Evolutionary conservation across 2,888 invertebrate species (phyloP).

Genomic region (Eupithecia abbreviata): DNA sequence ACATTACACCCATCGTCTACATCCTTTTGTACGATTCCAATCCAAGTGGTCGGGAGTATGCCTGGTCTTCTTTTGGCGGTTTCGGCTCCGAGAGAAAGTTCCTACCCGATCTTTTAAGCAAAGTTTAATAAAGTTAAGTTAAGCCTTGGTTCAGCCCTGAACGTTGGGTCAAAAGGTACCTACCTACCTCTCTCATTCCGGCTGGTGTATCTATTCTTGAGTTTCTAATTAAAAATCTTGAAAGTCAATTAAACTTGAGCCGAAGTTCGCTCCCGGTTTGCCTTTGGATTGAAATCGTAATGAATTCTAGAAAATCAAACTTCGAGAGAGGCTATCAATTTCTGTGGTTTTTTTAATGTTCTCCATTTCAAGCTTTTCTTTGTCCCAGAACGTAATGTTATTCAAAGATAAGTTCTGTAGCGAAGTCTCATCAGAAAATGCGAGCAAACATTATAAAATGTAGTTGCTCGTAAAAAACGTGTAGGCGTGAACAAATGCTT

Average conservation of each 20-base stretch:
- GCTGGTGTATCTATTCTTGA: constrained; percentile 61
- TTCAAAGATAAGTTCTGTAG: background rate
- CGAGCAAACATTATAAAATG: background rate
- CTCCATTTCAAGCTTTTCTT: background rate
- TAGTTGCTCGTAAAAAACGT: background rate
- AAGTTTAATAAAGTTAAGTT: background rate
- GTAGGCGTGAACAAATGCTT: constrained; percentile 44
- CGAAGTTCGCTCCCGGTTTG: constrained; percentile 52
- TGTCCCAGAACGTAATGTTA: background rate
- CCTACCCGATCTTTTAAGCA: background rate
- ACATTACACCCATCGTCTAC: too few species aligned
- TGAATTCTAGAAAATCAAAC: constrained; percentile 67
- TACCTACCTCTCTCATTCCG: constrained; percentile 42
- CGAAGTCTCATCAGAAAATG: background rate
- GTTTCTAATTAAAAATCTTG: constrained; percentile 80
- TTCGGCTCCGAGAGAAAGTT: too few species aligned
- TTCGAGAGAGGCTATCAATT: constrained; percentile 47
- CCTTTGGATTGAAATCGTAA: constrained; percentile 62
- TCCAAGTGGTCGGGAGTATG: too few species aligned
- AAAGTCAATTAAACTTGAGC: constrained; percentile 78
- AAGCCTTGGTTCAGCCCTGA: constrained; percentile 28
- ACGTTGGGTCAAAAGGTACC: constrained; percentile 11
- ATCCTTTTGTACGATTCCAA: too few species aligned
- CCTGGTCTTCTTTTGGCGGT: too few species aligned
- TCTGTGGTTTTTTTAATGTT: constrained; percentile 14